A percentile compares a stretch with the other conserved stretches of the same genome.
These are phyloP conservation scores for crab-eating macaque (Macaca fascicularis) DNA, from an alignment of 2,113 vertebrate genomes.

Conservation along the genomic window DNA sequence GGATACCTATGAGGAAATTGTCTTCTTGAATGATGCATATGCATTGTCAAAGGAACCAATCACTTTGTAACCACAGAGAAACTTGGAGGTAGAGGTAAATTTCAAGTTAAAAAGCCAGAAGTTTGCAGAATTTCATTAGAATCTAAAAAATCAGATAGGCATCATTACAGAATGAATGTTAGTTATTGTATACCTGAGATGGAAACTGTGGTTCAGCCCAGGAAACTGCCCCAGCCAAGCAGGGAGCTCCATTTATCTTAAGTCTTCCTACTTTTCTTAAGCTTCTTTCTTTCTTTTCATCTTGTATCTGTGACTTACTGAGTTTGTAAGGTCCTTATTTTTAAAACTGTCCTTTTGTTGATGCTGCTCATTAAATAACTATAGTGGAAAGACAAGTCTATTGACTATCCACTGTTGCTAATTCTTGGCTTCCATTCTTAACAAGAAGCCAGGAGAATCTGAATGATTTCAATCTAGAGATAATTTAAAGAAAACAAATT, in stretches of 20 bases:
- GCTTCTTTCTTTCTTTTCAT: constrained; percentile 5
- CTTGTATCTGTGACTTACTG: constrained; percentile 14
- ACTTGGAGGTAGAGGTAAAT: background rate
- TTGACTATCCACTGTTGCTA: background rate
- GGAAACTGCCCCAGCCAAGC: background rate
- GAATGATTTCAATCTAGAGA: constrained; percentile 11
- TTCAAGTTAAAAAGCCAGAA: constrained; percentile 22
- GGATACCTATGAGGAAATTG: background rate
- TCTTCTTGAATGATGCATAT: background rate
- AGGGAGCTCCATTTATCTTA: background rate
- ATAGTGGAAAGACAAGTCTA: background rate
- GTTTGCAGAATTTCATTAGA: background rate
- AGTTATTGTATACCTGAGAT: background rate
- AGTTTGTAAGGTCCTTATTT: constrained; percentile 39
- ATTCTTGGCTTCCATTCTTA: background rate
- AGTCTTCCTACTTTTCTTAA: constrained; percentile 27
- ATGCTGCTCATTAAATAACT: constrained; percentile 34
- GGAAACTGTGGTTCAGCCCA: background rate
- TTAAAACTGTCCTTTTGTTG: constrained; percentile 18
- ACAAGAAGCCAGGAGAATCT: background rate
- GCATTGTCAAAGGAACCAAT: constrained; percentile 5
- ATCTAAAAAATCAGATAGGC: background rate
- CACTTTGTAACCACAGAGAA: background rate
- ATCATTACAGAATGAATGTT: background rate
- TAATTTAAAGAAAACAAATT: constrained; percentile 27